Evolutionary conservation across 2,888 invertebrate species (phyloP), one percentile per base, ranked within the genome.

Genomic region (Flexamia atlantica): DNA sequence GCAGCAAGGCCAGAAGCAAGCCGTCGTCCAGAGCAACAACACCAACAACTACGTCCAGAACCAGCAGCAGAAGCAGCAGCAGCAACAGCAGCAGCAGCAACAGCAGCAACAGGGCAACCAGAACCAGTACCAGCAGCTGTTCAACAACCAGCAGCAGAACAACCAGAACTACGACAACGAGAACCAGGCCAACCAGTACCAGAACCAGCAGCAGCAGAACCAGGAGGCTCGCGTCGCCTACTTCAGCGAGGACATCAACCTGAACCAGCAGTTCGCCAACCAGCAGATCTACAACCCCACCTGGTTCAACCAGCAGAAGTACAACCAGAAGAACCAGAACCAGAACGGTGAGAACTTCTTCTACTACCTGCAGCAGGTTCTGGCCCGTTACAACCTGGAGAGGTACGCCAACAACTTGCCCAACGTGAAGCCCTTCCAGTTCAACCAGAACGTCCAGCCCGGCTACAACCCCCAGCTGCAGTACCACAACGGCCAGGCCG

Each of bases 181-280:
- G 14, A 32, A 79, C 57, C 79, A 80, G 64, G 32, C 42, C 25
- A 50, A 60, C 76, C 81, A 84, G 30, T 68, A 79, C 60, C 64
- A 74, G 70, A 68, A 83, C 83, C 40, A 72, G 12, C 50, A 50
- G 50, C 57, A 84, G 17, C 14, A 79, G 20, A 91, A 92, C 88
- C 90, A 92, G 0, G 94, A 94, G 85, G 91, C 92, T 83, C 90
- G 91, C 17, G 87, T 96, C 70, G 90, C 92, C 36, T 96, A 96
- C 90, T 95, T 93, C 91, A 94, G 94, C 20, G 94, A 96, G 88
- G 96, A 96, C 89, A 90, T 94, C 83, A 93, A 92, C 83, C 90
- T 95, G 80, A 93, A 92, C 88, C 88, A 89, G 86, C 88, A 85
- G 82, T 94, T 95, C 90, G 94, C 93, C 89, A 92, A 93, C 88